These are phyloP conservation scores for Tribolium freemani DNA, from an alignment of 2,888 invertebrate genomes.

Conservation along the genomic window DNA sequence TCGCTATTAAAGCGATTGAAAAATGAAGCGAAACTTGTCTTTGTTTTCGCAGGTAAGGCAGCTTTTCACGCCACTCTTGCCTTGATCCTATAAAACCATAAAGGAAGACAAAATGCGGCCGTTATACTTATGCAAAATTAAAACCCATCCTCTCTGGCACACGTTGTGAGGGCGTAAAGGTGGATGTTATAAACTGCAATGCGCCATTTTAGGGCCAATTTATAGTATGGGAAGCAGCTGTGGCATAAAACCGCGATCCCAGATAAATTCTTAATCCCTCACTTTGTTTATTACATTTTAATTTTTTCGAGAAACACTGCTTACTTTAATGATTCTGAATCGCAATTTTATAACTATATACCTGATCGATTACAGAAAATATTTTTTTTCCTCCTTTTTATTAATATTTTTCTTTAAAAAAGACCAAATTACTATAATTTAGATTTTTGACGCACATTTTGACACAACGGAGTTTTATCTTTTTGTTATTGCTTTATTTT, in stretches of 20 bases:
- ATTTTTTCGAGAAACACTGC: no score
- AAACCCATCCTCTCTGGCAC: slow-evolving; percentile 29
- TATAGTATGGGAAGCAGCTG: slow-evolving; percentile 54
- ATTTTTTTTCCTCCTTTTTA: no score
- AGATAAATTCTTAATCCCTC: slow-evolving; percentile 55
- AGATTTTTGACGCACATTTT: no score
- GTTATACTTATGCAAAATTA: slow-evolving; percentile 41
- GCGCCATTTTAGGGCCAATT: slow-evolving; percentile 53
- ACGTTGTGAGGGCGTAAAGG: slow-evolving; percentile 45
- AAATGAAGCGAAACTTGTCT: slow-evolving; percentile 1
- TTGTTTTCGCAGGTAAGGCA: slow-evolving; percentile 22
- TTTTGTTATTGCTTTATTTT: no score
- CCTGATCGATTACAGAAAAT: no score
- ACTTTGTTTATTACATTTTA: slow-evolving; percentile 44
- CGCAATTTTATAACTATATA: no score
- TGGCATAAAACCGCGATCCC: slow-evolving; percentile 50
- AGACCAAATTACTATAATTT: no score
- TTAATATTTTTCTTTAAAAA: no score
- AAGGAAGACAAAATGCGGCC: slow-evolving; percentile 29
- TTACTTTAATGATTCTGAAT: no score
- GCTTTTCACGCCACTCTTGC: not conserved
- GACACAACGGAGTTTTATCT: no score
- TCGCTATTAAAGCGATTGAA: slow-evolving; percentile 26
- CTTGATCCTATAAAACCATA: slow-evolving; percentile 9
- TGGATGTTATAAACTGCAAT: slow-evolving; percentile 52